A percentile compares a stretch with the other conserved stretches of the same genome.
phyloP scores from a whole-genome alignment of 2,888 invertebrate species.

The Temnothorax ravouxi region DNA sequence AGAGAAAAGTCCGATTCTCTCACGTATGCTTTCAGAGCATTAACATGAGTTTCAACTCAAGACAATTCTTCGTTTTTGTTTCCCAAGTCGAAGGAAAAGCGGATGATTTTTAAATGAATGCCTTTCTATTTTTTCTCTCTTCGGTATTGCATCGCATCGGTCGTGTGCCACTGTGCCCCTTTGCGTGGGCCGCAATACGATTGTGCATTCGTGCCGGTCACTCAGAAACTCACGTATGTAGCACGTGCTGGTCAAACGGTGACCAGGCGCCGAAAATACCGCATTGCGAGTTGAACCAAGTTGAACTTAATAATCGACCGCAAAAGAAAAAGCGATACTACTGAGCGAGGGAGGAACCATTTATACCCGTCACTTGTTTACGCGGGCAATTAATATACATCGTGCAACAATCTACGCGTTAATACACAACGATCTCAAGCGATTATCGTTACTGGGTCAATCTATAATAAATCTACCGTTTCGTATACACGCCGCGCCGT shows the following conservation, averaged over 20 bases:
- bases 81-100: background rate
- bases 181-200: constrained; percentile 9
- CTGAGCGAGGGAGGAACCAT: background rate
- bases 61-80: no score
- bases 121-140: background rate
- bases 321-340: background rate
- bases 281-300: no score
- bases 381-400: background rate
- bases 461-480: background rate
- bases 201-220: background rate
- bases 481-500: background rate
- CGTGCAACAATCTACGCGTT: background rate
- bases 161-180: background rate
- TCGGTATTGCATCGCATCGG: background rate
- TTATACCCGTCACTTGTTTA: background rate
- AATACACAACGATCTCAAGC: background rate
- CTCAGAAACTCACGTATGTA: constrained; percentile 15
- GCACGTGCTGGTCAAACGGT: background rate
- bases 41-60: no score
- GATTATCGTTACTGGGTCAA: background rate
- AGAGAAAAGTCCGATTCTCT: no score
- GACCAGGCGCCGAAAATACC: constrained; percentile 10
- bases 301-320: background rate
- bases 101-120: background rate
- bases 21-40: no score